Base-by-base conservation (phyloP, 2,113 vertebrate genomes). In the Potamarius usumacintae region DNA sequence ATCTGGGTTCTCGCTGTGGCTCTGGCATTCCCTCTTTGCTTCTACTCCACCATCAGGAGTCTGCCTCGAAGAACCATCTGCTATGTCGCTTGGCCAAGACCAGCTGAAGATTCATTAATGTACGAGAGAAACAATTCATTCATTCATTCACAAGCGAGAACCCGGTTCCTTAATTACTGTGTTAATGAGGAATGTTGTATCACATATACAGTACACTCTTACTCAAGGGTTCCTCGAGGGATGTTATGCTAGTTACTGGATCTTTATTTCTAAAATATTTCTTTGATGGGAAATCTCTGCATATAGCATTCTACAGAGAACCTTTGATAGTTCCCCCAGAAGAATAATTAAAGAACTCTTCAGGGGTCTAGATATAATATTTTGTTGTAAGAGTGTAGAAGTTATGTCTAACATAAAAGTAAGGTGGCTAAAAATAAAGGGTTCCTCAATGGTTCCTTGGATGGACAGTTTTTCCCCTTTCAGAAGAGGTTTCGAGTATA, bases 1-100 rank as follows among this genome's bases (percentile, higher is more conserved):
- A 97, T 97, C 88, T 97, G 97, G 97, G 93, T 95, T 57, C 91
- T 96, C 84, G 97, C 97, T 1, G 94, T 97, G 91, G 92, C 95
- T 10, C 90, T 97, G 86, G 97, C 96, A 10, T 95, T 97, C 74
- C 97, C 97, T 11, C 96, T 96, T 74, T 97, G 96, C 88, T 96
- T 96, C 25, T 97, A 96, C 91, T 97, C 97, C 62, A 96, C 94
- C 92, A 96, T 93, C 80, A 95, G 94, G 91, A 95, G 94, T 85
- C 93, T 96, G 92, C 96, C 96, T 3, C 92, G 93, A 15, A 95
- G 97, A 86, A 96, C 95, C 20, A 90, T 97, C 74, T 97, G 97
- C 92, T 96, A 95, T 27, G 95, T 97, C 88, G 95, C 94, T 14
- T 97, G 97, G 97, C 97, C 97, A 63, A 94, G 95, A 91, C 93